phyloP scores from a whole-genome alignment of 2,113 vertebrate genomes.

The Hassar affinis region DNA sequence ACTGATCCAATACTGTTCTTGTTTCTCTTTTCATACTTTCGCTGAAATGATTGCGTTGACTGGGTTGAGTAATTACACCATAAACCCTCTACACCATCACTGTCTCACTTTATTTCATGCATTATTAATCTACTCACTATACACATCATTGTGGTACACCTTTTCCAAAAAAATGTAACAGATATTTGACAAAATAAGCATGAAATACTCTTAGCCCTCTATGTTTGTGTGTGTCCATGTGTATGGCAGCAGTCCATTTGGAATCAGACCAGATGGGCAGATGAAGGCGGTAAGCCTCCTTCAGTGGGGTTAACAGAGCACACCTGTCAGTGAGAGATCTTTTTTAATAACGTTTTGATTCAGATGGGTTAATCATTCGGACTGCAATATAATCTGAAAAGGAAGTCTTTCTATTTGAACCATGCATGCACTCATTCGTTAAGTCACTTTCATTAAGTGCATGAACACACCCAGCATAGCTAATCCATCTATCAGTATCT shows the following conservation, averaged over 20 bases:
- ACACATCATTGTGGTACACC: background rate
- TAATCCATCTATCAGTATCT: background rate
- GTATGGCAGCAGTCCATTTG: slow-evolving; percentile 15
- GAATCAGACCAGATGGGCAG: slow-evolving; percentile 17
- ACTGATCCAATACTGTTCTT: background rate
- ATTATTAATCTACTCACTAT: background rate
- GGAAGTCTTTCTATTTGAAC: background rate
- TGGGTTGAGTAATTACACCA: background rate
- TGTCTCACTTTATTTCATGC: background rate
- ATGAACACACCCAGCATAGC: background rate
- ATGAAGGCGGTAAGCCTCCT: slow-evolving; percentile 31
- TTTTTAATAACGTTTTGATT: background rate
- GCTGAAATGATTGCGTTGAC: background rate
- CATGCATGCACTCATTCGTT: background rate
- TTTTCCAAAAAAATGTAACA: slow-evolving; percentile 44
- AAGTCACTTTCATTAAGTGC: background rate
- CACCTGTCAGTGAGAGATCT: background rate
- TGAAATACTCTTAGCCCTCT: slow-evolving; percentile 34
- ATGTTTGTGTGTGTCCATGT: slow-evolving; percentile 1
- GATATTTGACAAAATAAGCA: slow-evolving; percentile 37
- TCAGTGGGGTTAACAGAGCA: background rate
- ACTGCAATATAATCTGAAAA: background rate
- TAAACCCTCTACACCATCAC: background rate
- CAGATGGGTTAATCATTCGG: background rate
- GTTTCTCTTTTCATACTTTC: background rate